These are phyloP conservation scores for Catalaphyllia jardinei DNA, from an alignment of 64 coral and sea anemone species.

Conservation along the genomic window DNA sequence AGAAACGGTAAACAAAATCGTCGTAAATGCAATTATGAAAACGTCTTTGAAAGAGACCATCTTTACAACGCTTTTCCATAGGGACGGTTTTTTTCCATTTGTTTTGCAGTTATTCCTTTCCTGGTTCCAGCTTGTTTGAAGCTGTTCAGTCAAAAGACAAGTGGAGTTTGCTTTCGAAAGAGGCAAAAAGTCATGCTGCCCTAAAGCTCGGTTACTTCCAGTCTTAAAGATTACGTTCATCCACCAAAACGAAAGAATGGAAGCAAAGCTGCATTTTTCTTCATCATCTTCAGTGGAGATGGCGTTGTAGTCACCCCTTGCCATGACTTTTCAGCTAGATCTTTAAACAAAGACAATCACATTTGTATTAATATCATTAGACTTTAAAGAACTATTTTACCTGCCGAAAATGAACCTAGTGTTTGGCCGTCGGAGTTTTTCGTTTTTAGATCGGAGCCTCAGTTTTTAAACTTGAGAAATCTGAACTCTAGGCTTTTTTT, in stretches of 20 bases:
- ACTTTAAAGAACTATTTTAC: too few species aligned
- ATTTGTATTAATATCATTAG: neutral
- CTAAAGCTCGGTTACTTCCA: neutral
- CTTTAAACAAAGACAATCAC: neutral
- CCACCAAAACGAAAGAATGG: neutral
- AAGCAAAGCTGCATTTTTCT: neutral
- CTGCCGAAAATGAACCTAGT: too few species aligned
- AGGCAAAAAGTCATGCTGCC: neutral
- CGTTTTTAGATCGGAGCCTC: too few species aligned
- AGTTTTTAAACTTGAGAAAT: too few species aligned
- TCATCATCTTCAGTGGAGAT: neutral
- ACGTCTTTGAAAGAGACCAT: neutral
- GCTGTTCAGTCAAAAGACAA: neutral
- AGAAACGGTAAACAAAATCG: neutral
- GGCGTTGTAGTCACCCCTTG: neutral
- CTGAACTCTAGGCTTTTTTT: too few species aligned
- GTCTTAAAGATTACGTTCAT: neutral
- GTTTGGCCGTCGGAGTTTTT: too few species aligned
- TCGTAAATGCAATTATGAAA: neutral
- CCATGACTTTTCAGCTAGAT: neutral
- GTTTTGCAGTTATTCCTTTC: neutral
- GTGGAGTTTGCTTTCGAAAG: neutral
- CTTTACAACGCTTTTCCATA: neutral
- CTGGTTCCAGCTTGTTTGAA: neutral
- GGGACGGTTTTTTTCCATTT: neutral